phyloP scores from a whole-genome alignment of 2,113 vertebrate species.

The Pachypanchax playfairii region DNA sequence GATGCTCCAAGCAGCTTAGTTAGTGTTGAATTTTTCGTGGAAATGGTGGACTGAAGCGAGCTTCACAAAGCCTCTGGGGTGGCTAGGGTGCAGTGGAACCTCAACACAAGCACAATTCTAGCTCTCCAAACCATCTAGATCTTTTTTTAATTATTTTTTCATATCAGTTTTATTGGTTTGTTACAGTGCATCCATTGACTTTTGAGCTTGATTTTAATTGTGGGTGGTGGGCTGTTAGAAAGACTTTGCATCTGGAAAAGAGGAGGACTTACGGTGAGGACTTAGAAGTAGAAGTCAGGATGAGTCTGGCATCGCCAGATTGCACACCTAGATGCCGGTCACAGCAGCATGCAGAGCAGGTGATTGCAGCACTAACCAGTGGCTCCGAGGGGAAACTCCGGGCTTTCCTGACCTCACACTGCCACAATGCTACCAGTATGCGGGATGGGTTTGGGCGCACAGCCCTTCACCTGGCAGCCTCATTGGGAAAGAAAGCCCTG shows the following conservation, averaged over 20 bases:
- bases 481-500: slow-evolving; percentile 88
- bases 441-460: slow-evolving; percentile 91
- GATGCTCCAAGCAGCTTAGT: slow-evolving; percentile 74
- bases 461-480: slow-evolving; percentile 88
- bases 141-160: slow-evolving; percentile 13
- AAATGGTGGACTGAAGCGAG: slow-evolving; percentile 82
- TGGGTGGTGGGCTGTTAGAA: slow-evolving; percentile 27
- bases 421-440: slow-evolving; percentile 89
- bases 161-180: slow-evolving; percentile 12
- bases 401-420: slow-evolving; percentile 87
- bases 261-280: slow-evolving; percentile 12
- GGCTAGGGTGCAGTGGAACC: slow-evolving; percentile 83
- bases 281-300: slow-evolving; percentile 74
- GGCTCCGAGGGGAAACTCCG: slow-evolving; percentile 89
- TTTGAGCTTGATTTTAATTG: slow-evolving; percentile 36
- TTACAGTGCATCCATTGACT: slow-evolving; percentile 11
- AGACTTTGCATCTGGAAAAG: slow-evolving; percentile 11
- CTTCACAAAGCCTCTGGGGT: slow-evolving; percentile 73
- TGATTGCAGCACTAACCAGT: slow-evolving; percentile 89
- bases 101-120: slow-evolving; percentile 86
- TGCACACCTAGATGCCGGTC: slow-evolving; percentile 94
- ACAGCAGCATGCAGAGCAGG: slow-evolving; percentile 86
- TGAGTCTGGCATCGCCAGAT: slow-evolving; percentile 86
- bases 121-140: slow-evolving; percentile 64
- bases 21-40: slow-evolving; percentile 59